A percentile compares a stretch with the other conserved stretches of the same genome.
phyloP scores from a whole-genome alignment of 2,888 invertebrate species.

The Tetrapedia diversipes region DNA sequence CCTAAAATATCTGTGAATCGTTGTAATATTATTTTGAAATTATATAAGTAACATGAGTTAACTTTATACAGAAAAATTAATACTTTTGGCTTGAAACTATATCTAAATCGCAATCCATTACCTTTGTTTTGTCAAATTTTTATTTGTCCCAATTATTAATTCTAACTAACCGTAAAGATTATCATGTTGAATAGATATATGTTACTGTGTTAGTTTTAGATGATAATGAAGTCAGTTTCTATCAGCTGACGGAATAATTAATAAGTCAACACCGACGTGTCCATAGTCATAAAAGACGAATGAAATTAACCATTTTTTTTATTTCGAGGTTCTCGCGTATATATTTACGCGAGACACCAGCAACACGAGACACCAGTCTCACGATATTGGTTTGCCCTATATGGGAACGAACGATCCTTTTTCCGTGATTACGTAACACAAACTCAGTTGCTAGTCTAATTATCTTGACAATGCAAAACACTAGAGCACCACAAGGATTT shows the following conservation, averaged over 20 bases:
- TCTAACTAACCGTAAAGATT: background rate
- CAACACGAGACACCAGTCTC: slow-evolving; percentile 39
- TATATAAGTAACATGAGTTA: too few relatives aligned
- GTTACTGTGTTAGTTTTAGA: background rate
- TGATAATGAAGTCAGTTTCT: background rate
- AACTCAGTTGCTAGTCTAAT: slow-evolving; percentile 23
- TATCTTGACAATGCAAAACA: slow-evolving; percentile 33
- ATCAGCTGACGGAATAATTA: slow-evolving; percentile 48
- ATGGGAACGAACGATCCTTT: slow-evolving; percentile 37
- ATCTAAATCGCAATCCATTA: background rate
- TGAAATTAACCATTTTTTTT: slow-evolving; percentile 27
- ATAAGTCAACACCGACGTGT: slow-evolving; percentile 3
- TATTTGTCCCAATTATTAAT: background rate
- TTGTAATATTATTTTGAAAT: background rate
- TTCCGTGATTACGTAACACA: slow-evolving; percentile 44
- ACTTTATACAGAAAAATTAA: too few relatives aligned
- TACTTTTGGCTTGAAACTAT: background rate
- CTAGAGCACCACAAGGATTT: slow-evolving; percentile 4
- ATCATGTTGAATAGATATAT: background rate
- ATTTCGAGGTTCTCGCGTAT: slow-evolving; percentile 28
- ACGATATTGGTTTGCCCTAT: slow-evolving; percentile 37
- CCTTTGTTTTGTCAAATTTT: background rate
- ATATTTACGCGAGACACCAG: slow-evolving; percentile 40
- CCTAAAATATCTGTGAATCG: background rate
- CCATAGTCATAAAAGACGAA: slow-evolving; percentile 40